A percentile compares a stretch with the other conserved stretches of the same genome.
These are phyloP conservation scores for Phalangium opilio DNA, from an alignment of 2,888 invertebrate genomes.

Conservation along the genomic window DNA sequence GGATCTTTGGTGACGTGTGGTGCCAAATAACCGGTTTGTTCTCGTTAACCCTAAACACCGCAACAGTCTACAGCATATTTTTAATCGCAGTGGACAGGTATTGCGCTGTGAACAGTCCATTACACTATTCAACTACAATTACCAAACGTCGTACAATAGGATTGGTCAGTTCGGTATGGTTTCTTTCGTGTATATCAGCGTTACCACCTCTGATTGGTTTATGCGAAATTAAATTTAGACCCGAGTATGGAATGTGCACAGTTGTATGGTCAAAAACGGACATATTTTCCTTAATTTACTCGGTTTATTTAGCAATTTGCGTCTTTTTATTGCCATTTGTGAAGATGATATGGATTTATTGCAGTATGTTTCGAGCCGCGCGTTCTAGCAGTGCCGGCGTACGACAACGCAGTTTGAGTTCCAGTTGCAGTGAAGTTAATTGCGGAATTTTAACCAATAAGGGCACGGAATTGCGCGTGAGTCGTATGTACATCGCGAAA, in stretches of 20 bases:
- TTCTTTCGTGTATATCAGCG: constrained; percentile 31
- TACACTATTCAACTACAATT: constrained; percentile 43
- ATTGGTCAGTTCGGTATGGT: constrained; percentile 34
- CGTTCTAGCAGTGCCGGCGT: constrained; percentile 51
- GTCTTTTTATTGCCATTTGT: constrained; percentile 37
- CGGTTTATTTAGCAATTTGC: constrained; percentile 30
- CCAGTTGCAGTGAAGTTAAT: constrained; percentile 3
- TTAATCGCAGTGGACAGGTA: constrained; percentile 49
- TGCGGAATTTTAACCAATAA: constrained; percentile 1
- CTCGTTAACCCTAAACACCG: constrained; percentile 40
- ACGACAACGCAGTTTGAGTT: constrained; percentile 37
- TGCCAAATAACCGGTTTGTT: constrained; percentile 46
- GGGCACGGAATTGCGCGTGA: background rate
- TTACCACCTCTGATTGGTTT: constrained; percentile 30
- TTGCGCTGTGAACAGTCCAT: constrained; percentile 47
- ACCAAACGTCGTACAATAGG: constrained; percentile 33
- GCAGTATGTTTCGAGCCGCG: constrained; percentile 57
- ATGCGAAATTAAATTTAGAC: constrained; percentile 20
- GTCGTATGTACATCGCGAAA: constrained; percentile 25
- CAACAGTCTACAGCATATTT: constrained; percentile 45
- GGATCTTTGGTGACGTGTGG: constrained; percentile 26
- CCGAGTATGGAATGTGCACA: constrained; percentile 22
- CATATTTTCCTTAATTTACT: constrained; percentile 27
- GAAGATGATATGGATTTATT: constrained; percentile 53
- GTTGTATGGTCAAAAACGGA: constrained; percentile 25